A percentile compares a stretch with the other conserved stretches of the same genome.
phyloP scores from a whole-genome alignment of 92 coral and sea anemone species.

The Palythoa caribaeorum region DNA sequence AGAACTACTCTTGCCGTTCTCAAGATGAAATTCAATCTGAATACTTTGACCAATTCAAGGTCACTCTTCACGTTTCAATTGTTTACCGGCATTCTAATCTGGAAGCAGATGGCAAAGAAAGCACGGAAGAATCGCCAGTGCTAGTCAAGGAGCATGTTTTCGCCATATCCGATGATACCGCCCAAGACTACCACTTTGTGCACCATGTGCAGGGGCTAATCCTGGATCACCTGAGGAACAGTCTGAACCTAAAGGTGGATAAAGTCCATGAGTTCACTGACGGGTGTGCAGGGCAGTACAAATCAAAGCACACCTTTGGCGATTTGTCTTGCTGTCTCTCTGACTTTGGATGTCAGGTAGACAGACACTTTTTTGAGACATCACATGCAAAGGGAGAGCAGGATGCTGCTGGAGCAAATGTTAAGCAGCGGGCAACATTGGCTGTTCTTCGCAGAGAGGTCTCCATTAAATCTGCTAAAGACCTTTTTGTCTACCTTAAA shows the following conservation, averaged over 20 bases:
- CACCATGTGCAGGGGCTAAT: background rate
- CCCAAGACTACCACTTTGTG: background rate
- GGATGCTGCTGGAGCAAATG: background rate
- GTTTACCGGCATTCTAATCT: background rate
- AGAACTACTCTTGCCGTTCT: conserved; percentile 6
- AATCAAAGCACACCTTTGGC: background rate
- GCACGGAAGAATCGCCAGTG: conserved; percentile 1
- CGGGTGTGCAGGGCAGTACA: background rate
- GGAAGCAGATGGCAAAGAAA: background rate
- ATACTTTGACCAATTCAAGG: conserved; percentile 6
- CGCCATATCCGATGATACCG: background rate
- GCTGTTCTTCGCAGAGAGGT: background rate
- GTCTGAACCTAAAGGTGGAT: background rate
- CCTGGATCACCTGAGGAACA: background rate
- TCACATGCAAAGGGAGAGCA: too few relatives aligned
- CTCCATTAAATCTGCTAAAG: background rate
- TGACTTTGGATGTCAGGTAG: background rate
- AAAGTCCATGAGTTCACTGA: background rate
- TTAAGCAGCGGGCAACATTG: background rate
- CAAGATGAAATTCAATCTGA: background rate
- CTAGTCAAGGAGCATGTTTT: conserved; percentile 15
- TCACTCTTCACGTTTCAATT: background rate
- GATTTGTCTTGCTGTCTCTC: background rate
- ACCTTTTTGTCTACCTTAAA: background rate
- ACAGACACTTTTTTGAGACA: background rate